phyloP scores from a whole-genome alignment of 2,113 vertebrate species.

The Oenanthe melanoleuca region DNA sequence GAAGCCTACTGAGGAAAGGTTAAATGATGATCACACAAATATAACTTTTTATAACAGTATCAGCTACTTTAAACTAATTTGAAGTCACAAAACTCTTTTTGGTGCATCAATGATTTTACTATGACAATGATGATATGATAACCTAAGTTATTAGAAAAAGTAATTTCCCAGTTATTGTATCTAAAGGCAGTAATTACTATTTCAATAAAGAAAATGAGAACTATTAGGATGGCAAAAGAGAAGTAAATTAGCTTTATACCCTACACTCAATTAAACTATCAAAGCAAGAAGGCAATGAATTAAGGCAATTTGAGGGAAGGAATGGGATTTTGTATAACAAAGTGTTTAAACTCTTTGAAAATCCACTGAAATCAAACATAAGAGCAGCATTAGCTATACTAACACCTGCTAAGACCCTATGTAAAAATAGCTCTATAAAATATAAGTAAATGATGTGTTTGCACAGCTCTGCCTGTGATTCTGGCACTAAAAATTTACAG shows the following conservation, averaged over 20 bases:
- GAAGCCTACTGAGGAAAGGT: neutral
- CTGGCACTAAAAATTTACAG: neutral
- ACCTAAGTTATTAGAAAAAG: slow-evolving; percentile 72
- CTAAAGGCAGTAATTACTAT: slow-evolving; percentile 76
- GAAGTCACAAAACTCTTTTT: slow-evolving; percentile 21
- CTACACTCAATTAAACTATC: slow-evolving; percentile 73
- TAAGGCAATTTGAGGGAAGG: slow-evolving; percentile 69
- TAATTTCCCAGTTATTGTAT: slow-evolving; percentile 76
- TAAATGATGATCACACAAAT: neutral
- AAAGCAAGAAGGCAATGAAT: slow-evolving; percentile 72
- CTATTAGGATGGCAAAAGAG: slow-evolving; percentile 66
- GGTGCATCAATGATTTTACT: slow-evolving; percentile 46
- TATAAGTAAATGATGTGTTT: neutral
- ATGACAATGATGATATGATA: slow-evolving; percentile 55
- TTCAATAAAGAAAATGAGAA: slow-evolving; percentile 76
- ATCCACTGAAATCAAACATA: slow-evolving; percentile 44
- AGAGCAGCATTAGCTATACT: neutral
- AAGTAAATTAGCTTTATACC: slow-evolving; percentile 76
- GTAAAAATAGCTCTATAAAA: neutral
- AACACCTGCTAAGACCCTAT: neutral
- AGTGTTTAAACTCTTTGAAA: slow-evolving; percentile 46
- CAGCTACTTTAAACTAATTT: slow-evolving; percentile 42
- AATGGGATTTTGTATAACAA: slow-evolving; percentile 49
- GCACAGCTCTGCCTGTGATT: neutral
- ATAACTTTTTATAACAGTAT: neutral